phyloP scores from a whole-genome alignment of 2,888 invertebrate genomes.

The Gymnoscelis rufifasciata region DNA sequence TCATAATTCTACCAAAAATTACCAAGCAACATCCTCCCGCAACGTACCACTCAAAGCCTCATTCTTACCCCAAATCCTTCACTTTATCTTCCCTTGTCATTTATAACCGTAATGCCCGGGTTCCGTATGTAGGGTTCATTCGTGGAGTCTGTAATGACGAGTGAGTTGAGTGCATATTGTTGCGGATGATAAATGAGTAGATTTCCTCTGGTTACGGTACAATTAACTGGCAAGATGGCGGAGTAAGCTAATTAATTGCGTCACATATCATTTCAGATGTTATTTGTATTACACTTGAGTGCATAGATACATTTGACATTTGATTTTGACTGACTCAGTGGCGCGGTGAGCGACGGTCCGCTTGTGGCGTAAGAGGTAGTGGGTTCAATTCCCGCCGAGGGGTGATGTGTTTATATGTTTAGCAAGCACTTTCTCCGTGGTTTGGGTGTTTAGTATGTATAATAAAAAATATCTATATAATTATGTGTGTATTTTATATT shows the following conservation, averaged over 20 bases:
- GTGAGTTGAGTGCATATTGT: slow-evolving; percentile 29
- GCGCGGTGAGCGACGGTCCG: no score
- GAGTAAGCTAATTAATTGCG: background rate
- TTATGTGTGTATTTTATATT: no score
- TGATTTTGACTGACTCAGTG: no score
- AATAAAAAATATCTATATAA: no score
- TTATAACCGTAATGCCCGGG: slow-evolving; percentile 55
- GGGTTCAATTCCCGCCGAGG: no score
- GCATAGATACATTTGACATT: no score
- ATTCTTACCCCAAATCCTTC: slow-evolving; percentile 39
- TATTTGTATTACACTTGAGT: no score
- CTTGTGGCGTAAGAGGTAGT: no score
- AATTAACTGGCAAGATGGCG: slow-evolving; percentile 7
- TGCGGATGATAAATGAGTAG: slow-evolving; percentile 27
- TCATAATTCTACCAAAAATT: slow-evolving; percentile 14
- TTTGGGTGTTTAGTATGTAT: no score
- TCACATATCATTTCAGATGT: background rate
- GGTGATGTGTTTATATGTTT: no score
- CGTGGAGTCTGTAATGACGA: slow-evolving; percentile 23
- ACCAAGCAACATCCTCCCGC: slow-evolving; percentile 15
- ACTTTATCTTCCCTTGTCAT: slow-evolving; percentile 53
- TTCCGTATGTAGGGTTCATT: slow-evolving; percentile 27
- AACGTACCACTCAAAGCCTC: slow-evolving; percentile 12
- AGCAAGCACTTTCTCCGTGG: no score
- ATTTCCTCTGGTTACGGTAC: slow-evolving; percentile 12